Conservation (phyloP, 2,113 vertebrate genomes). For the Telmatochromis brachygnathus region DNA sequence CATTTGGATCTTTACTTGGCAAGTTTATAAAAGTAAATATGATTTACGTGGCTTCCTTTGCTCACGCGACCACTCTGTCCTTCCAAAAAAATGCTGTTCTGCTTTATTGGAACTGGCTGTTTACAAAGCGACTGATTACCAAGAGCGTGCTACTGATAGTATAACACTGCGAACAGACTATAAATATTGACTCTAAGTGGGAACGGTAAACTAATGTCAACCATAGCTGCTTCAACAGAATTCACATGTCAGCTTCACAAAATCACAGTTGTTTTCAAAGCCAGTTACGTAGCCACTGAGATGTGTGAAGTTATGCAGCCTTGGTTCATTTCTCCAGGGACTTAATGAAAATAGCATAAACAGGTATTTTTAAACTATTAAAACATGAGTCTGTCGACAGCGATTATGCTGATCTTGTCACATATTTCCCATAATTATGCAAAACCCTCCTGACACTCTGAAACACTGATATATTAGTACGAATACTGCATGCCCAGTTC, state of each 20-base stretch:
- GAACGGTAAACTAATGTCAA: not conserved
- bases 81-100: not conserved
- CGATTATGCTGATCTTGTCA: not conserved
- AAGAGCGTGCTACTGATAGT: not conserved
- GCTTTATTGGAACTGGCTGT: not conserved
- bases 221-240: not conserved
- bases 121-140: not conserved
- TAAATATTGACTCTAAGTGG: not conserved
- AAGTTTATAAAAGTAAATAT: not conserved
- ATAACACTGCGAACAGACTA: not conserved
- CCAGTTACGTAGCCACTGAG: not conserved
- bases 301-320: not conserved
- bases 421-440: not conserved
- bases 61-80: not conserved
- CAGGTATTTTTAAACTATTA: not conserved
- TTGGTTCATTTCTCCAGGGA: not conserved
- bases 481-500: not conserved
- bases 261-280: not conserved
- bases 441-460: not conserved
- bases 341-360: not conserved
- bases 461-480: not conserved
- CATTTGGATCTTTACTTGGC: not conserved
- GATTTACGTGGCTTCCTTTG: not conserved
- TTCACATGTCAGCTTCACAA: not conserved
- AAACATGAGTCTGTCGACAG: not conserved